A percentile compares a stretch with the other conserved stretches of the same genome.
Evolutionary conservation across 2,888 invertebrate species (phyloP).

Genomic region (Gari tellinella): DNA sequence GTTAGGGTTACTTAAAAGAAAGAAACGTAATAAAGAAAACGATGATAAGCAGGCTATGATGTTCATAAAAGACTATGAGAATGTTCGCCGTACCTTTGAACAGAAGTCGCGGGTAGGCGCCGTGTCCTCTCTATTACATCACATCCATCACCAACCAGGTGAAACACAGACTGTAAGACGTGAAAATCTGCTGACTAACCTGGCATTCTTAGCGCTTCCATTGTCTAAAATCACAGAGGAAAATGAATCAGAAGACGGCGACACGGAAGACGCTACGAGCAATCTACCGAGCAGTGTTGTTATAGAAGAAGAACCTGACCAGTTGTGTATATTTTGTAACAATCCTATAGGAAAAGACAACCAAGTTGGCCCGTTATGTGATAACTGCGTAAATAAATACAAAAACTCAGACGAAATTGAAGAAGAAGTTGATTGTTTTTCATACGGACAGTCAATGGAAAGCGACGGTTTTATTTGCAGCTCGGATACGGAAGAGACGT

Average conservation of each 20-base stretch:
- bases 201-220: conserved; percentile 42
- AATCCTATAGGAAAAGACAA: too few species aligned
- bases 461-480: too few species aligned
- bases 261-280: neutral
- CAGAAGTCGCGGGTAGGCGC: conserved; percentile 53
- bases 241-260: neutral
- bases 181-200: conserved; percentile 14
- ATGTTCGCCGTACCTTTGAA: conserved; percentile 52
- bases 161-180: neutral
- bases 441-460: too few species aligned
- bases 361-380: too few species aligned
- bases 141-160: conserved; percentile 25
- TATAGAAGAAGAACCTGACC: too few species aligned
- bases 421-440: too few species aligned
- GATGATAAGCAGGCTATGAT: conserved; percentile 63
- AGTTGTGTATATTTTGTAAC: too few species aligned
- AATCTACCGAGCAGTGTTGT: too few species aligned
- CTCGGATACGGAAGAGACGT: too few species aligned
- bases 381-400: too few species aligned
- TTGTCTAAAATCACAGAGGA: conserved; percentile 31
- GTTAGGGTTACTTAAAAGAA: conserved; percentile 64
- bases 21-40: conserved; percentile 47
- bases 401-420: too few species aligned
- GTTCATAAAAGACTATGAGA: conserved; percentile 66
- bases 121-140: conserved; percentile 30